Conservation (phyloP, 2,888 invertebrate genomes). For the Cosmia trapezina region DNA sequence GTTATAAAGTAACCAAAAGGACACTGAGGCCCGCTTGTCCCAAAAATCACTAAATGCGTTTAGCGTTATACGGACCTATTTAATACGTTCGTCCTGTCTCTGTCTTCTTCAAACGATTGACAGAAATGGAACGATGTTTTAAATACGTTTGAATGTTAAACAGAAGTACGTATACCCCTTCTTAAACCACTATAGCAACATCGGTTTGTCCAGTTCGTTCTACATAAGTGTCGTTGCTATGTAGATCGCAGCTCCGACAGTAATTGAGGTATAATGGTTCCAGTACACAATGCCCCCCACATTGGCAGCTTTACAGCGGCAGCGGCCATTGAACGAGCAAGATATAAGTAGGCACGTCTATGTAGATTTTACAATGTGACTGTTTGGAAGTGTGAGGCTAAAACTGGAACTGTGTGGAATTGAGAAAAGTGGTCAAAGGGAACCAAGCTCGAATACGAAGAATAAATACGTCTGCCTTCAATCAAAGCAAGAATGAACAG, state of each 20-base stretch:
- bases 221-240: conserved; percentile 29
- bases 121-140: too few species aligned
- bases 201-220: conserved; percentile 14
- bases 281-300: conserved; percentile 54
- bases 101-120: too few species aligned
- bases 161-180: not conserved
- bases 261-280: conserved; percentile 61
- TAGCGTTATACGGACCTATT: too few species aligned
- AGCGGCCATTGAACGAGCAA: conserved; percentile 43
- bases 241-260: conserved; percentile 32
- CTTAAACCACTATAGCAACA: conserved; percentile 8
- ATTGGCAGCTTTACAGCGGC: conserved; percentile 52
- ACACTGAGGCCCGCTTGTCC: too few species aligned
- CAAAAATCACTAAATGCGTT: too few species aligned
- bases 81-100: too few species aligned
- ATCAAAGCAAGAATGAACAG: not conserved
- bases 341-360: conserved; percentile 22
- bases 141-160: too few species aligned
- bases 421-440: not conserved
- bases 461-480: not conserved
- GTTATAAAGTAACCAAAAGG: too few species aligned
- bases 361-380: conserved; percentile 7
- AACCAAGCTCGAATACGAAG: not conserved
- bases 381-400: not conserved
- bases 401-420: not conserved